These are phyloP conservation scores for Sorex fumeus DNA, from an alignment of 2,113 vertebrate genomes.

Conservation along the genomic window DNA sequence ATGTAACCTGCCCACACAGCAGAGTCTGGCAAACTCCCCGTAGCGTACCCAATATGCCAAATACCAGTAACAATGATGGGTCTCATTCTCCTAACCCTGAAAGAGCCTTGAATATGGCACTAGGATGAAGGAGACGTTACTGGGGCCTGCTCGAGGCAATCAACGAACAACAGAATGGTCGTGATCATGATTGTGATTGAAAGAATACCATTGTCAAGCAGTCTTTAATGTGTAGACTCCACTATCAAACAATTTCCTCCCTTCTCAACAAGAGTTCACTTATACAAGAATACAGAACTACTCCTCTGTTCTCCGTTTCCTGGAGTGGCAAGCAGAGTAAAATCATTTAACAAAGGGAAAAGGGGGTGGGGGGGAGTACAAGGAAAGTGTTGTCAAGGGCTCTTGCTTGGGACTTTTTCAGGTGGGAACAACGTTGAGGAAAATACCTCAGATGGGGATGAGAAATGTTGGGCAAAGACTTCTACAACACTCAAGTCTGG, in stretches of 20 bases:
- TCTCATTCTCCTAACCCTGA: too few species aligned
- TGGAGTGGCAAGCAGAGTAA: neutral
- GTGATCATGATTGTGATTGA: too few species aligned
- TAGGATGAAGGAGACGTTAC: too few species aligned
- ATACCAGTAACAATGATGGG: too few species aligned
- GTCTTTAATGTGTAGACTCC: neutral
- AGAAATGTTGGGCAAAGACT: neutral
- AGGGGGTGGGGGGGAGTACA: neutral
- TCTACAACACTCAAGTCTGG: neutral
- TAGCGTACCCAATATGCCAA: too few species aligned
- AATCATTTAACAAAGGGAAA: constrained; percentile 1
- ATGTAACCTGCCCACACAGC: too few species aligned
- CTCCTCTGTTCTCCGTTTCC: neutral
- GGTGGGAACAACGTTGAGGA: neutral
- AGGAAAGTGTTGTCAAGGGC: neutral
- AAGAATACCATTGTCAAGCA: neutral
- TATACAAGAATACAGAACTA: neutral
- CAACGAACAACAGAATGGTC: too few species aligned
- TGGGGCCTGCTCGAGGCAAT: too few species aligned
- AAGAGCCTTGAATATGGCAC: too few species aligned
- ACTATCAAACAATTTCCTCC: neutral
- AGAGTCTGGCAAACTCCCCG: too few species aligned
- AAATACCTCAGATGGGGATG: neutral
- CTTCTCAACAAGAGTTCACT: neutral
- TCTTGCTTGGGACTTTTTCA: neutral